Evolutionary conservation across 1,140 invertebrate genomes (phyloP), one percentile per base, ranked within the genome.

Genomic region (Diachasmimorpha longicaudata): DNA sequence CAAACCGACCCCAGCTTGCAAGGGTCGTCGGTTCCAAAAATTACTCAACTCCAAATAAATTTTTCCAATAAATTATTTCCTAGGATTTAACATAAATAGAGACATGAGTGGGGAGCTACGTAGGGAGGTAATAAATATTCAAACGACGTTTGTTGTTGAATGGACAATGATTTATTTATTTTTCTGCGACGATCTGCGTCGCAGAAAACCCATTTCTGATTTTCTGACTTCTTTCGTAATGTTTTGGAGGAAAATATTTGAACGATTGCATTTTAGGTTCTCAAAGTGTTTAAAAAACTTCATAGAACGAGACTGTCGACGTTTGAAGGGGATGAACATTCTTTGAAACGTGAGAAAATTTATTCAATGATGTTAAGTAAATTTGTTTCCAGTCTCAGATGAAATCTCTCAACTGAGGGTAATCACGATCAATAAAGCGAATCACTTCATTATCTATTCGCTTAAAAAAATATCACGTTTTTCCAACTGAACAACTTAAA

Each of bases 251-350:
- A 16, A 75, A 77, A 71, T 46, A 66, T 69, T 52, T 21, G 10
- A 70, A 10, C 39, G 39, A 72, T 79, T 74, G 9, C 63, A 69
- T 88, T 90, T 78, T 78, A 94, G 92, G 91, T 93, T 5, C 82
- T 94, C 66, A 84, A 85, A 68, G 89, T 87, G 31, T 94, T 93
- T 77, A 94, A 93, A 85, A 89, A 88, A 75, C 83, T 94, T 21
- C 93, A 94, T 80, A 90, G 89, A 82, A 91, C 93, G 0, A 85
- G 93, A 78, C 82, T 91, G 76, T 89, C 84, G 67, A 90, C 92
- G 8, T 94, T 94, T 87, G 80, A 88, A 68, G 91, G 90, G 14
- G 93, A 94, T 82, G 76, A 89, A 44, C 82, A 81, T 79, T 91
- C 93, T 8, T 86, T 94, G 70, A 79, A 85, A 80, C 87, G 92